Base-by-base conservation (phyloP, 2,797 vertebrate species). In the Sebastes taczanowskii region DNA sequence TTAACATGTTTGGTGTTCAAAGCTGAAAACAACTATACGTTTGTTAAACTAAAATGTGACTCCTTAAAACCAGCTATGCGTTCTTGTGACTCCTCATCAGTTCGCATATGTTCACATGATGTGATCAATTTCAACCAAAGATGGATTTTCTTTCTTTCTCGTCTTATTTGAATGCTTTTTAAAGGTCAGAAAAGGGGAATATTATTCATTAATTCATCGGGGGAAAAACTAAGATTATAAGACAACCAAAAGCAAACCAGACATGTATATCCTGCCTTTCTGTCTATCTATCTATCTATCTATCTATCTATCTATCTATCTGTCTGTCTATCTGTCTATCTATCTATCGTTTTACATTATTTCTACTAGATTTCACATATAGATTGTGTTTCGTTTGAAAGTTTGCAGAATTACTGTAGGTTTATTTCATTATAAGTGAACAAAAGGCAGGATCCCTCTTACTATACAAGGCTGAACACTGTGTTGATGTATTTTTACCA, bases 401-500 rank as follows among this genome's bases (percentile, higher is more conserved):
- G 23, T 6, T 52, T 4, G 30, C 13, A 61, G 8, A 18, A 27
- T 30, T 32, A 38, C 11, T 7, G 0, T 14, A 25, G 2, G 5
- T 10, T 25, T 59, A 60, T 74, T 22, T 30, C 32, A n/a, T 67
- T 35, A 29, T 2, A 4, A 3, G 22, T n/a, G 16, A 69, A 9
- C 58, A 60, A 59, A 42, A 2, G 23, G 23, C 23, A 23, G 23
- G 23, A 23, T 23, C 23, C 23, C 23, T 23, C 23, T 35, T 6
- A 4, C 35, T 53, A 5, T 9, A 58, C 34, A 56, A 72, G 25
- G 6, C 56, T 42, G 11, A 62, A 61, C 16, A 67, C 58, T 34
- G 16, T 77, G 38, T 4, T 61, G 7, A 68, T 77, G 61, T 88
- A 34, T 82, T 83, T 82, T 67, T 65, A 75, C 75, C 6, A 42